These are phyloP conservation scores for Copidosoma floridanum DNA, from an alignment of 1,140 invertebrate species.

Conservation along the genomic window DNA sequence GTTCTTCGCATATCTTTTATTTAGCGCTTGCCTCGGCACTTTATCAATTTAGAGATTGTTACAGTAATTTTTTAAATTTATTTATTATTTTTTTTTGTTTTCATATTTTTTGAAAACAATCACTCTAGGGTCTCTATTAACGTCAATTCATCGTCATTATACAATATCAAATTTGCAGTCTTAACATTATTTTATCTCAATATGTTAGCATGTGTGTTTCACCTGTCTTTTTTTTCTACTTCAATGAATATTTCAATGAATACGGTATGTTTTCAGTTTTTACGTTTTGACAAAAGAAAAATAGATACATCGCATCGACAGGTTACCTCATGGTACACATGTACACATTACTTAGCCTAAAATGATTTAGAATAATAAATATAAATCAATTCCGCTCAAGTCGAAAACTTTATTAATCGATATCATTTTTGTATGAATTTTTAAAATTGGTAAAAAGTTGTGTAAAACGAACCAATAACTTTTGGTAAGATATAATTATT, in stretches of 20 bases:
- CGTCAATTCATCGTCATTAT: conserved; percentile 47
- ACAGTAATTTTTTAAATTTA: too few relatives aligned
- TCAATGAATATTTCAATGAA: conserved; percentile 37
- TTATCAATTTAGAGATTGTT: conserved; percentile 15
- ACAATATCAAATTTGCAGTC: conserved; percentile 47
- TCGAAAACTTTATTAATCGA: conserved; percentile 45
- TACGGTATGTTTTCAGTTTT: neutral
- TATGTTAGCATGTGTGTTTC: too few relatives aligned
- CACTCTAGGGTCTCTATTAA: conserved; percentile 44
- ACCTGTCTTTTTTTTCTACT: conserved; percentile 28
- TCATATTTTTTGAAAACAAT: too few relatives aligned
- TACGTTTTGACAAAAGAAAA: too few relatives aligned
- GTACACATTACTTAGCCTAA: too few relatives aligned
- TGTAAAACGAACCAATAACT: conserved; percentile 47
- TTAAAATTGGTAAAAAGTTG: conserved; percentile 52
- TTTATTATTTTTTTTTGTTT: too few relatives aligned
- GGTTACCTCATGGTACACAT: too few relatives aligned
- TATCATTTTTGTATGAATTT: conserved; percentile 47
- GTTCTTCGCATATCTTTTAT: conserved; percentile 39
- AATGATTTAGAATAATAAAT: conserved; percentile 49
- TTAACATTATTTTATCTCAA: too few relatives aligned
- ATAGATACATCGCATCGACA: too few relatives aligned
- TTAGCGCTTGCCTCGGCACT: conserved; percentile 16
- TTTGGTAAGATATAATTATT: conserved; percentile 40
- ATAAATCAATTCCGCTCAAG: conserved; percentile 45